A percentile compares a stretch with the other conserved stretches of the same genome.
Evolutionary conservation across 1,140 invertebrate species (phyloP).

Genomic region (Drosophila mauritiana): DNA sequence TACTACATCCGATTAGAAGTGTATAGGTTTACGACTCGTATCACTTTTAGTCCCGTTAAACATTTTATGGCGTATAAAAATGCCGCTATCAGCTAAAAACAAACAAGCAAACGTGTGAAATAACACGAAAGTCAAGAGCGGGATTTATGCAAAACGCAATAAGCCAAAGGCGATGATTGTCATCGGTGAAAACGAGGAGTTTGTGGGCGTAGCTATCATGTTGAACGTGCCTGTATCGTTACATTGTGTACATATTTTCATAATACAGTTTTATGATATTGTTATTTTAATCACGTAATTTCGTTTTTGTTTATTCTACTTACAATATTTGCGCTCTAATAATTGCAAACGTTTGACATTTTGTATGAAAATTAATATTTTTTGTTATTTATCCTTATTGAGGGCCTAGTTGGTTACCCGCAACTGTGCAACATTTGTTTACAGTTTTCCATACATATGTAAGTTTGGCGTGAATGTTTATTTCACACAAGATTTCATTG

Average conservation of each 20-base stretch:
- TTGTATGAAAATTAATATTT: no score
- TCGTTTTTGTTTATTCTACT: no score
- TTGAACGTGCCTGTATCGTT: neutral
- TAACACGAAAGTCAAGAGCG: constrained; percentile 23
- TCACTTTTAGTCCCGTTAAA: constrained; percentile 19
- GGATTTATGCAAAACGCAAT: constrained; percentile 77
- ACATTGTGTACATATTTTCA: neutral
- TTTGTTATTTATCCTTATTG: no score
- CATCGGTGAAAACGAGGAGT: constrained; percentile 25
- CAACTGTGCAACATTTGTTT: constrained; percentile 11
- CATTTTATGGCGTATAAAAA: constrained; percentile 27
- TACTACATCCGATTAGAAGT: neutral
- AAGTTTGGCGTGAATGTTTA: neutral
- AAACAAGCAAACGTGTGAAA: constrained; percentile 50
- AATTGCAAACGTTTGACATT: neutral
- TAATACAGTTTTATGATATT: neutral
- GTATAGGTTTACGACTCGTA: constrained; percentile 9
- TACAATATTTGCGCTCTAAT: no score
- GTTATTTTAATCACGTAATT: no score
- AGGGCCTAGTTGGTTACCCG: neutral
- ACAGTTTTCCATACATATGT: constrained; percentile 2
- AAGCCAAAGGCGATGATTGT: constrained; percentile 33
- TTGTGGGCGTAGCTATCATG: constrained; percentile 46
- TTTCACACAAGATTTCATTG: neutral
- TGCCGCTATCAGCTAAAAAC: constrained; percentile 45